Evolutionary conservation across 2,113 vertebrate genomes (phyloP), one percentile per base, ranked within the genome.

Genomic region (Nycticryphes semicollaris): DNA sequence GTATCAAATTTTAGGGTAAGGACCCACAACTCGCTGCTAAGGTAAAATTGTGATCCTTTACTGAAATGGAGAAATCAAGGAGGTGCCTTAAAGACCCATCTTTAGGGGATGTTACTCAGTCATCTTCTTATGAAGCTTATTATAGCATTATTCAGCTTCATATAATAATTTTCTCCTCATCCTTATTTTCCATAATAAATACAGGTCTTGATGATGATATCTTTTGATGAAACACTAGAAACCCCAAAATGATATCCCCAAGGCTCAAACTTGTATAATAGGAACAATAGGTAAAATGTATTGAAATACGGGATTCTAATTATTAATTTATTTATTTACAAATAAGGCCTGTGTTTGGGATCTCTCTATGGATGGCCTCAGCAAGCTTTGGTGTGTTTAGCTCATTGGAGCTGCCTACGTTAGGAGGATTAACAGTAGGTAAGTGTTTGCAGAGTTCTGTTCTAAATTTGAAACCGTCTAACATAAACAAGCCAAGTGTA

Each of bases 11-110:
- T n/a, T 57, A 3, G 13, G 23, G 27, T 35, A 83, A 15, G 4
- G 6, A 30, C 5, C 3, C 16, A 39, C 6, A 85, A 31, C 8
- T 6, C 48, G 4, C 13, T 17, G 12, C 35, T 22, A 56, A 76
- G 4, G 18, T 33, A 50, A 87, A 95, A 45, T 18, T 7, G 81
- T 92, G 5, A 3, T 86, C 3, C 7, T 54, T 77, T 56, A 24
- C 19, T 45, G 7, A 6, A 57, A 24, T 4, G 22, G 14, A 69
- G 22, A 64, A 48, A 57, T 23, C 9, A 86, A 68, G 8, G 14
- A 4, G 4, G 1, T 64, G 14, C 14, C 17, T 24, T 16, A 47
- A 45, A 60, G 51, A 28, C 31, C 2, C 4, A 1, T 51, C 5
- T 30, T 69, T 68, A 45, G 23, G 50, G 60, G 7, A 28, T 0